Conservation (phyloP, 2,888 invertebrate genomes). For the Rhingia rostrata region DNA sequence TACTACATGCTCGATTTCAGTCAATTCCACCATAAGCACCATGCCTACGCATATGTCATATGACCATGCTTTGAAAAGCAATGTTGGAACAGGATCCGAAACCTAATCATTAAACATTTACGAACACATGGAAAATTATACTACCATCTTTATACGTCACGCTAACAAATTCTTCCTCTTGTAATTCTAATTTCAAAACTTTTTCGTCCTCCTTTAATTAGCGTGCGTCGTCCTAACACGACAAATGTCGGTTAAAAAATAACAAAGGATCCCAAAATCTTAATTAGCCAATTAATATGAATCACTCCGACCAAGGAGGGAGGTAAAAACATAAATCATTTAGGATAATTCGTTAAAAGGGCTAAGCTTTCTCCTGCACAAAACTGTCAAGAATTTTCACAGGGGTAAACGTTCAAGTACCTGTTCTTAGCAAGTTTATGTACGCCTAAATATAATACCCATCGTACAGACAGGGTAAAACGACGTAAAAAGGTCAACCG, state of each 20-base stretch:
- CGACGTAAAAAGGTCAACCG: conserved; percentile 46
- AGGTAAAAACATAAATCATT: conserved; percentile 57
- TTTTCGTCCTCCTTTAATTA: conserved; percentile 11
- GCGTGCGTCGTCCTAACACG: conserved; percentile 2
- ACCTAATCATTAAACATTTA: not conserved
- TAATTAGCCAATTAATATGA: conserved; percentile 73
- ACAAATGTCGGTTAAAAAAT: conserved; percentile 39
- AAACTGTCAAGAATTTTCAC: conserved; percentile 59
- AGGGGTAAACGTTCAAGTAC: conserved; percentile 55
- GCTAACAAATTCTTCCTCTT: conserved; percentile 34
- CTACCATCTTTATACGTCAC: not conserved
- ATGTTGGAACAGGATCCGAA: too few species aligned
- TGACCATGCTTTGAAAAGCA: too few species aligned
- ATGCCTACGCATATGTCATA: too few species aligned
- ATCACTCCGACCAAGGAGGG: conserved; percentile 29
- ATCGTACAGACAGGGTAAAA: not conserved
- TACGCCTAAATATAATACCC: conserved; percentile 2
- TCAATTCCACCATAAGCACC: too few species aligned
- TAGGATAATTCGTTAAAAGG: conserved; percentile 66
- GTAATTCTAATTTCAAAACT: conserved; percentile 6
- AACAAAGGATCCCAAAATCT: conserved; percentile 20
- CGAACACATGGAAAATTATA: not conserved
- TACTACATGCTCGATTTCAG: too few species aligned
- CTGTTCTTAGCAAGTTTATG: conserved; percentile 17
- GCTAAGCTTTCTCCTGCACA: conserved; percentile 50